Conservation (phyloP, 2,888 invertebrate genomes). For the Podotricha telesiphe region DNA sequence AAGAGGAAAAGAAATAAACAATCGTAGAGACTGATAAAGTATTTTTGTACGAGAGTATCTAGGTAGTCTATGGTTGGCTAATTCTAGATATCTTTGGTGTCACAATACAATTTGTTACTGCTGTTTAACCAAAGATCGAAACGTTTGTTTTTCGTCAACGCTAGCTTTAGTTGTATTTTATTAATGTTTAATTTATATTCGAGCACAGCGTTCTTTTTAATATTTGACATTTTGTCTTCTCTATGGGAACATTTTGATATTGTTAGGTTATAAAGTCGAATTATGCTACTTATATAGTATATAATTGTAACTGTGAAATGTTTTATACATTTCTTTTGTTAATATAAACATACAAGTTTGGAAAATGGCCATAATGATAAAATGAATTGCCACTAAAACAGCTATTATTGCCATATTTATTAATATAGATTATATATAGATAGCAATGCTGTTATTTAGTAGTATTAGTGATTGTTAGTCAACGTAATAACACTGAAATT, state of each 20-base stretch:
- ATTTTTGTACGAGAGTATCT: conserved; percentile 57
- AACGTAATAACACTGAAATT: conserved; percentile 1
- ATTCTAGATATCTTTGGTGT: conserved; percentile 51
- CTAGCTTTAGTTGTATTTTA: conserved; percentile 41
- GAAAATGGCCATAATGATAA: conserved; percentile 9
- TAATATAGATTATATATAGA: conserved; percentile 12
- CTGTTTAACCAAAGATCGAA: conserved; percentile 66
- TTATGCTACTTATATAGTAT: conserved; percentile 19
- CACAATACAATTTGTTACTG: conserved; percentile 46
- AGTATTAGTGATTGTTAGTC: conserved; percentile 24
- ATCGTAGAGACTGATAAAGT: conserved; percentile 63
- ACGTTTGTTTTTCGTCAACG: conserved; percentile 44
- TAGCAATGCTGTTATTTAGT: conserved; percentile 31
- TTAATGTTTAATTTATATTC: conserved; percentile 40
- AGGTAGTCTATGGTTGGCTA: conserved; percentile 47
- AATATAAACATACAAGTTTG: background rate
- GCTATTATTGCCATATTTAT: conserved; percentile 43
- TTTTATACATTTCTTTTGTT: background rate
- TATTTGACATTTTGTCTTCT: conserved; percentile 22
- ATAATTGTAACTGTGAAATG: conserved; percentile 21
- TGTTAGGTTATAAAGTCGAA: conserved; percentile 34
- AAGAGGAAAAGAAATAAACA: conserved; percentile 65
- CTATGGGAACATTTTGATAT: conserved; percentile 34
- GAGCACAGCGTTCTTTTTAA: conserved; percentile 34
- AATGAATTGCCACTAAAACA: conserved; percentile 26